Conservation (phyloP, 2,113 vertebrate species). For the Mola mola region DNA sequence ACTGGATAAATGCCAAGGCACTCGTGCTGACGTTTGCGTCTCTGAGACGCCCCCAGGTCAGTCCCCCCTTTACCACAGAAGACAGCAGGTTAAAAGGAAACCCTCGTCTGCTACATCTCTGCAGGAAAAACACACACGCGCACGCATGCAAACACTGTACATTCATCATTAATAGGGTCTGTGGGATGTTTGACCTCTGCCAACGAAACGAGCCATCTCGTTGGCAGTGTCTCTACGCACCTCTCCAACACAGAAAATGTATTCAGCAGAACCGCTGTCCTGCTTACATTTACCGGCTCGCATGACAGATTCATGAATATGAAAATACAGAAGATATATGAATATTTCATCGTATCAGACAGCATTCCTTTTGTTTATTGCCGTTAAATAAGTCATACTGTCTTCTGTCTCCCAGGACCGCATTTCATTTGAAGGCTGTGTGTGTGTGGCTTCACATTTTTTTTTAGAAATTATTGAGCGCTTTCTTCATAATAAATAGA, state of each 20-base stretch:
- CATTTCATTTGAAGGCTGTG: constrained; percentile 23
- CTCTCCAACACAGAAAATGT: constrained; percentile 14
- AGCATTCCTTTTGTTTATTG: constrained; percentile 53
- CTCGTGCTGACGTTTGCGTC: constrained; percentile 55
- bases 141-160: constrained; percentile 1
- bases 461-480: constrained; percentile 21
- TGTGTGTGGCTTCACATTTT: constrained; percentile 1
- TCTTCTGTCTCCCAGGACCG: constrained; percentile 8
- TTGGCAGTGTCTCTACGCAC: not conserved
- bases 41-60: constrained; percentile 21
- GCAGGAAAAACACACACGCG: constrained; percentile 1
- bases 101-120: constrained; percentile 7
- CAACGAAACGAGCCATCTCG: constrained; percentile 8
- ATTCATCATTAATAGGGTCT: constrained; percentile 34
- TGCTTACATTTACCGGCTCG: constrained; percentile 30
- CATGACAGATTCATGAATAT: constrained; percentile 70
- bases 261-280: constrained; percentile 27
- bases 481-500: too few relatives aligned
- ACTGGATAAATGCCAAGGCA: constrained; percentile 37
- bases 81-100: constrained; percentile 37
- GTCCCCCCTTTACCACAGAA: not conserved
- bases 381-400: constrained; percentile 68
- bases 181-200: not conserved
- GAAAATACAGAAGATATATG: constrained; percentile 58
- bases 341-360: constrained; percentile 68